These are phyloP conservation scores for Gnathochromis pfefferi DNA, from an alignment of 2,113 vertebrate genomes.

Conservation along the genomic window DNA sequence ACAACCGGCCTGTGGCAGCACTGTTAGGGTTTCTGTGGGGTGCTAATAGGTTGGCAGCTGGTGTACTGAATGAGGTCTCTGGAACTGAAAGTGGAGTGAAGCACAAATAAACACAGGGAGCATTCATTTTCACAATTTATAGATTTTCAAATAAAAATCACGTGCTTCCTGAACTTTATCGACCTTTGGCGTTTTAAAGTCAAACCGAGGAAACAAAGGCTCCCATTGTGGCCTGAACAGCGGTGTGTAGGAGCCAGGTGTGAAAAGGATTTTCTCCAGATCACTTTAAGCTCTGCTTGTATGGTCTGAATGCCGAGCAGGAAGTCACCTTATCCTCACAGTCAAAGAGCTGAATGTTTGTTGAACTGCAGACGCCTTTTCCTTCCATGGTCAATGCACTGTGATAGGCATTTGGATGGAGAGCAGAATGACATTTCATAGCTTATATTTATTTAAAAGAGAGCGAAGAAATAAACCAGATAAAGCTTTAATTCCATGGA, in stretches of 20 bases:
- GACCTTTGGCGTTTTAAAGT: conserved; percentile 43
- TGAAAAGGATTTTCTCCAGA: conserved; percentile 22
- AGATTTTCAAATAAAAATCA: conserved; percentile 64
- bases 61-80: conserved; percentile 30
- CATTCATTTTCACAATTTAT: conserved; percentile 66
- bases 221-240: conserved; percentile 41
- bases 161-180: conserved; percentile 58
- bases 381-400: neutral
- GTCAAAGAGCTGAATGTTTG: neutral
- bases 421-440: neutral
- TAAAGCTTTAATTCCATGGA: neutral
- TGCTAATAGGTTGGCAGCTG: conserved; percentile 54
- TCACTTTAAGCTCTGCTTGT: neutral
- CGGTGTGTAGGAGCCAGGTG: conserved; percentile 37
- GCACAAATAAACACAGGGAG: conserved; percentile 63
- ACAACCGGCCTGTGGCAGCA: conserved; percentile 17
- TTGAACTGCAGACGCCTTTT: neutral
- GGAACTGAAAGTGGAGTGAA: conserved; percentile 11
- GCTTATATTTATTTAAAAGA: neutral
- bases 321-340: neutral
- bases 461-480: neutral
- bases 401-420: neutral
- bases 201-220: conserved; percentile 47
- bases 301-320: neutral
- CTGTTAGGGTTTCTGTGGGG: conserved; percentile 33